Evolutionary conservation across 2,797 vertebrate genomes (phyloP), one percentile per base, ranked within the genome.

Genomic region (Amazona ochrocephala): DNA sequence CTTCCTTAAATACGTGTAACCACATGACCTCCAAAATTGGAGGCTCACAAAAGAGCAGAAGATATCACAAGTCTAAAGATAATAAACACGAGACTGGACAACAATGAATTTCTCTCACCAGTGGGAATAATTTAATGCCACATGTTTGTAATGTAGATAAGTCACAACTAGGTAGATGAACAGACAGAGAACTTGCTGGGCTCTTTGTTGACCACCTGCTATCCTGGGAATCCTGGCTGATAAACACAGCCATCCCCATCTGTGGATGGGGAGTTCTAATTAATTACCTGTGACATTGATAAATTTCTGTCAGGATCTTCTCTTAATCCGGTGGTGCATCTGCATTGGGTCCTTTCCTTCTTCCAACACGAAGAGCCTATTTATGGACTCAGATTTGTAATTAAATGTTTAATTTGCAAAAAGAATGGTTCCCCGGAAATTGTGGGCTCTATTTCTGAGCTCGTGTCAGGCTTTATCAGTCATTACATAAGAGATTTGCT

Each of bases 251-350:
- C 90, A 91, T 95, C 29, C 34, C 67, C 61, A 94, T 95, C 83
- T 93, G 92, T 87, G 96, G 93, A 96, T 96, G 94, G 89, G 95
- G 94, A 98, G 82, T 97, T 96, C 84, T 90, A 96, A 96, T 97
- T 97, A 98, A 98, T 98, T 98, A 97, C 96, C 92, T 94, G 51
- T 97, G 97, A 97, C 97, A 97, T 71, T 97, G 97, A 98, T 97
- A 95, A 89, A 97, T 97, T 97, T 97, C 84, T 95, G 96, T 92
- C 89, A 94, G 61, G 39, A 89, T 97, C 95, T 94, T 97, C 93
- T 96, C 96, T 96, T 97, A 97, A 97, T 97, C 90, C 90, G 93
- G 84, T 84, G 81, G 86, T 47, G 42, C 87, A 96, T 97, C 94
- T 95, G 79, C 50, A 95, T 95, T 93, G 84, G 91, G 73, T 65